Conservation (phyloP, 2,113 vertebrate species). For the Gallinago undulata region DNA sequence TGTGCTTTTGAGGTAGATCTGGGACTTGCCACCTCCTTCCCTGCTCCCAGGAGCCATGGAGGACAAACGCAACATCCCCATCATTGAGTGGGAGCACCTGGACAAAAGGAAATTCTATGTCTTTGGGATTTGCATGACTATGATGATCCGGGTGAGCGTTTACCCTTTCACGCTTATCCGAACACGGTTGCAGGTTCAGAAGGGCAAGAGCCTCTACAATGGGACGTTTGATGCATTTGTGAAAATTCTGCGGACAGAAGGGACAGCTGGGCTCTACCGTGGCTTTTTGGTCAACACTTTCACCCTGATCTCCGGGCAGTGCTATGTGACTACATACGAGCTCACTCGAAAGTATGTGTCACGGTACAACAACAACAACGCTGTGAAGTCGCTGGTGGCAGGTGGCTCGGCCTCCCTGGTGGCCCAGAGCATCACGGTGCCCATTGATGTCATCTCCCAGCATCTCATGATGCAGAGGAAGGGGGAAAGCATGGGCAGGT, state of each 20-base stretch:
- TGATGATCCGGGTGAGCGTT: conserved; percentile 91
- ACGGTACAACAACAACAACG: conserved; percentile 86
- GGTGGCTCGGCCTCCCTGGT: conserved; percentile 92
- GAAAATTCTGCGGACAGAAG: conserved; percentile 89
- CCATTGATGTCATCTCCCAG: conserved; percentile 94
- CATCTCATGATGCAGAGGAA: conserved; percentile 96
- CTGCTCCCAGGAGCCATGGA: conserved; percentile 58
- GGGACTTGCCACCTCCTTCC: not conserved
- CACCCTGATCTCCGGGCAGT: conserved; percentile 92
- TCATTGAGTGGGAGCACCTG: conserved; percentile 98
- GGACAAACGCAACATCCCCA: conserved; percentile 88
- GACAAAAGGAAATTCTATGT: conserved; percentile 98
- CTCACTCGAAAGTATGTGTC: conserved; percentile 90
- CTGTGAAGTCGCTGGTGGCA: conserved; percentile 90
- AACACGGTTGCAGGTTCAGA: conserved; percentile 92
- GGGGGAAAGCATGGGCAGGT: conserved; percentile 86
- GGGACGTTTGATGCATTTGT: conserved; percentile 92
- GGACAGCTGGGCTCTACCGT: conserved; percentile 85
- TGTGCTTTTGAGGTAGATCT: not conserved
- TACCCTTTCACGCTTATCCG: conserved; percentile 95
- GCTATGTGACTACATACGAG: conserved; percentile 95
- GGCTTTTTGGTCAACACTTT: conserved; percentile 96
- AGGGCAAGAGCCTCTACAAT: conserved; percentile 88
- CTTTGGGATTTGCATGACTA: conserved; percentile 91
- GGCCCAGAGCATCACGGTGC: conserved; percentile 96